These are phyloP conservation scores for Telmatherina bonti DNA, from an alignment of 2,797 vertebrate genomes.

Conservation along the genomic window DNA sequence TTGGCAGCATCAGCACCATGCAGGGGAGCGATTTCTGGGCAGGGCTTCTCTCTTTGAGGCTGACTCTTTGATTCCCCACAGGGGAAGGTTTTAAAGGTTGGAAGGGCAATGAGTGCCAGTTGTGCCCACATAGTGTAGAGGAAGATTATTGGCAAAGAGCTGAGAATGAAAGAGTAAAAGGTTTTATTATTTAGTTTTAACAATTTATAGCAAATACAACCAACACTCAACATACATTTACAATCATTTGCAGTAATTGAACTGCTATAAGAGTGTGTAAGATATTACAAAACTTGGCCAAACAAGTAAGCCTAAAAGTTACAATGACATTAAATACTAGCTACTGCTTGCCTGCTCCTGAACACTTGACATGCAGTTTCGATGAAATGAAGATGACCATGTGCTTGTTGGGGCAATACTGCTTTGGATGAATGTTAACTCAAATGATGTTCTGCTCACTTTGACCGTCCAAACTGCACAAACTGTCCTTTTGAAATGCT, in stretches of 20 bases:
- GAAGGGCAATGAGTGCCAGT: slow-evolving; percentile 3
- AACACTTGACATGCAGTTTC: slow-evolving; percentile 58
- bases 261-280: slow-evolving; percentile 44
- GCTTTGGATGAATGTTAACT: slow-evolving; percentile 28
- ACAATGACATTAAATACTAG: slow-evolving; percentile 64
- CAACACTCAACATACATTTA: slow-evolving; percentile 58
- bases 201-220: slow-evolving; percentile 68
- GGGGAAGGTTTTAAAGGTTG: slow-evolving; percentile 36
- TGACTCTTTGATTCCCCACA: slow-evolving; percentile 50
- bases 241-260: slow-evolving; percentile 58
- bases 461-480: slow-evolving; percentile 9
- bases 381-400: slow-evolving; percentile 30
- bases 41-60: slow-evolving; percentile 48
- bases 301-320: slow-evolving; percentile 58
- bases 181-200: slow-evolving; percentile 81
- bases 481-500: slow-evolving; percentile 2
- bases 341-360: slow-evolving; percentile 43
- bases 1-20: slow-evolving; percentile 17
- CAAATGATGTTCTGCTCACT: neutral
- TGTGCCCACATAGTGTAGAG: slow-evolving; percentile 14
- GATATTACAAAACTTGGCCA: slow-evolving; percentile 63
- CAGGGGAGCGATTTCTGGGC: slow-evolving; percentile 7
- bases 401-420: slow-evolving; percentile 18
- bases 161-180: slow-evolving; percentile 65
- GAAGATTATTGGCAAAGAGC: no score